Evolutionary conservation across 2,797 vertebrate genomes (phyloP).

Genomic region (Hypotaenidia philippensis): DNA sequence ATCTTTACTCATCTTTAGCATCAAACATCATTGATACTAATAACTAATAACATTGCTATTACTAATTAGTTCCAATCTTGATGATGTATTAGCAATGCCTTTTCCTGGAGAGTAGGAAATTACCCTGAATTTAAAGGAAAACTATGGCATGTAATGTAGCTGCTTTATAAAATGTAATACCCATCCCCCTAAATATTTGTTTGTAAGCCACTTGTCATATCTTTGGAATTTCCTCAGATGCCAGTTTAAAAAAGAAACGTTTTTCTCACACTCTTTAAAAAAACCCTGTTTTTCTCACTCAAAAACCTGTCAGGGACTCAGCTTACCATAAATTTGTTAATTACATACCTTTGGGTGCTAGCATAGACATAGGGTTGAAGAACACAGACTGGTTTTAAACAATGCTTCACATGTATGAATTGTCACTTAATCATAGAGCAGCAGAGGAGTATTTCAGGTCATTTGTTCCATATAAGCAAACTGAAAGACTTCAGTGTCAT

Average conservation of each 20-base stretch:
- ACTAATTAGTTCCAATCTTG: neutral
- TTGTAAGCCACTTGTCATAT: neutral
- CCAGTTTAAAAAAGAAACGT: fast-evolving
- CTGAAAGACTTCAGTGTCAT: neutral
- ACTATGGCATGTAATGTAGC: neutral
- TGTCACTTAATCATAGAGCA: fast-evolving
- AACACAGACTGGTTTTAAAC: neutral
- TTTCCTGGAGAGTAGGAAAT: neutral
- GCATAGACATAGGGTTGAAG: neutral
- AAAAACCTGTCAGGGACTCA: neutral
- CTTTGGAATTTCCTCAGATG: neutral
- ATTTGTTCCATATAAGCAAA: neutral
- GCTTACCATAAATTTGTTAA: neutral
- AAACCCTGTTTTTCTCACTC: neutral
- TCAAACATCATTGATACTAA: neutral
- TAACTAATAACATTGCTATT: neutral
- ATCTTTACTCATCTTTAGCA: neutral
- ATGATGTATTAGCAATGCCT: neutral
- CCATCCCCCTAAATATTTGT: neutral
- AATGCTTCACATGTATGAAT: fast-evolving
- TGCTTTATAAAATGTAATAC: neutral
- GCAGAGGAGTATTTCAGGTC: neutral
- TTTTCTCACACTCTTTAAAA: neutral
- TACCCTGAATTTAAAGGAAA: neutral
- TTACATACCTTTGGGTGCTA: fast-evolving